These are phyloP conservation scores for Spatula versicolor DNA, from an alignment of 2,797 vertebrate species.

Conservation along the genomic window DNA sequence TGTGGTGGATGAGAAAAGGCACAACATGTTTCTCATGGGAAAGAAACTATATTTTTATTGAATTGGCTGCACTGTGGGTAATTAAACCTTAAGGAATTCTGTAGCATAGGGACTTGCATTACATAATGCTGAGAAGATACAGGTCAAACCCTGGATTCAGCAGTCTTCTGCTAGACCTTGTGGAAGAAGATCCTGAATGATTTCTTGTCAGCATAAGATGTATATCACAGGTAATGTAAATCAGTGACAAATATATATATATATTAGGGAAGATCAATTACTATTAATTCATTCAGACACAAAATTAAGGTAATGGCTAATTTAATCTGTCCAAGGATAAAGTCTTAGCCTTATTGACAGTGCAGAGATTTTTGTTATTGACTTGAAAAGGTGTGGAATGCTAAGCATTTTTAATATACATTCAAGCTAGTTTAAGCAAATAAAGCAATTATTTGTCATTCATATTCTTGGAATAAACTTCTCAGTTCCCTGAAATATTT, in stretches of 20 bases:
- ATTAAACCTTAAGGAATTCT: background rate
- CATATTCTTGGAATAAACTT: constrained; percentile 55
- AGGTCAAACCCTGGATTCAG: background rate
- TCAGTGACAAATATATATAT: background rate
- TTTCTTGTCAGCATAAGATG: background rate
- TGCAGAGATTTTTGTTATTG: constrained; percentile 9
- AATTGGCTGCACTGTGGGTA: background rate
- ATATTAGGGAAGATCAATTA: background rate
- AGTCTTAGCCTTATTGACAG: background rate
- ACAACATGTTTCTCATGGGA: background rate
- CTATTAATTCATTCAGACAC: background rate
- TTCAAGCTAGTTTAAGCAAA: constrained; percentile 15
- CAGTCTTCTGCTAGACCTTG: background rate
- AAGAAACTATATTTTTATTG: background rate
- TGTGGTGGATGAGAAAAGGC: background rate
- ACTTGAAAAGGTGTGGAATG: background rate
- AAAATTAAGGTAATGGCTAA: background rate
- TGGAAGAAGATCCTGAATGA: background rate
- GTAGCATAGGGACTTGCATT: background rate
- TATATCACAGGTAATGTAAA: background rate
- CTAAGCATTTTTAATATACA: constrained; percentile 1
- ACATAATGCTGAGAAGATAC: background rate
- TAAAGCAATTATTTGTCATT: constrained; percentile 59
- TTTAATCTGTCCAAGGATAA: background rate
- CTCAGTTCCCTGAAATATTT: constrained; percentile 59